These are phyloP conservation scores for Platerodrilus igneus DNA, from an alignment of 2,888 invertebrate species.

Conservation along the genomic window DNA sequence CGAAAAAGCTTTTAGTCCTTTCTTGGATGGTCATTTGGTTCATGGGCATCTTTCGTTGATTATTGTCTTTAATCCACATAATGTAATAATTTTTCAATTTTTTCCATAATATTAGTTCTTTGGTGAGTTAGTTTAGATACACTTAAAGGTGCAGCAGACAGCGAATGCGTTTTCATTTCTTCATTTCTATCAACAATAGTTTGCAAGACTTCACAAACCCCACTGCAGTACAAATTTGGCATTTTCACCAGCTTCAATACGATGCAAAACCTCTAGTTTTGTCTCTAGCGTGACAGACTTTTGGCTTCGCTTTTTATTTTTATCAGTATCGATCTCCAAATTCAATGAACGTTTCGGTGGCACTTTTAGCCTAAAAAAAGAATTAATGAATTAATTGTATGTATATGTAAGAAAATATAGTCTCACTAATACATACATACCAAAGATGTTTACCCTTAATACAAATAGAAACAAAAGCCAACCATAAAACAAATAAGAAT, in stretches of 20 bases:
- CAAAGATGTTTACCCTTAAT: too few relatives aligned
- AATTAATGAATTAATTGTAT: too few relatives aligned
- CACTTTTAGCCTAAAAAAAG: too few relatives aligned
- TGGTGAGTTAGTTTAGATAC: slow-evolving; percentile 27
- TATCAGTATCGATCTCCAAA: too few relatives aligned
- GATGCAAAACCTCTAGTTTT: slow-evolving; percentile 24
- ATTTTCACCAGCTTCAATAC: slow-evolving; percentile 20
- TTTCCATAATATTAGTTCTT: slow-evolving; percentile 26
- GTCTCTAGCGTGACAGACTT: slow-evolving; percentile 17
- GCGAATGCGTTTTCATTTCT: slow-evolving; percentile 20
- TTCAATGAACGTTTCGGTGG: too few relatives aligned
- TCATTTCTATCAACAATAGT: slow-evolving; percentile 26
- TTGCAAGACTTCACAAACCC: slow-evolving; percentile 24
- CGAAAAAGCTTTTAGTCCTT: slow-evolving; percentile 28
- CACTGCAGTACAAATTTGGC: slow-evolving; percentile 22
- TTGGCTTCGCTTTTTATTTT: slow-evolving; percentile 20
- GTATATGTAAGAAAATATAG: too few relatives aligned
- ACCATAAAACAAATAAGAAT: too few relatives aligned
- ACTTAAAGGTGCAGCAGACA: slow-evolving; percentile 27
- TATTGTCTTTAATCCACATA: slow-evolving; percentile 26
- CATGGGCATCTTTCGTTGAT: slow-evolving; percentile 26
- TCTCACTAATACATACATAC: too few relatives aligned
- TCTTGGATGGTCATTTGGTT: slow-evolving; percentile 28
- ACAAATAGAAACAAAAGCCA: too few relatives aligned
- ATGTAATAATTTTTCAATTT: slow-evolving; percentile 21